These are phyloP conservation scores for Rhea americana DNA, from an alignment of 2,113 vertebrate species.

Conservation along the genomic window DNA sequence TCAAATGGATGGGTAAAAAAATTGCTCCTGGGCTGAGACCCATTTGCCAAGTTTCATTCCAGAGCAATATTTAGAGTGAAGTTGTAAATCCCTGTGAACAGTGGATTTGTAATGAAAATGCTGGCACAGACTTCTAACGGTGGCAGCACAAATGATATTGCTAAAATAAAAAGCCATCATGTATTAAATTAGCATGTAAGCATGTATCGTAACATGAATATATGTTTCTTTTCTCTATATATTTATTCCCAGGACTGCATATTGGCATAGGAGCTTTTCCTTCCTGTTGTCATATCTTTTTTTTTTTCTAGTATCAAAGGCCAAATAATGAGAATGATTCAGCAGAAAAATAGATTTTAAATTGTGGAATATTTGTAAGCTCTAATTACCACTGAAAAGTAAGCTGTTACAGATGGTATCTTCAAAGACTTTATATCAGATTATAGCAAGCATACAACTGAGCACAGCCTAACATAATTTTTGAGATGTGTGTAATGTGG, in stretches of 20 bases:
- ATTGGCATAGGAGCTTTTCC: background rate
- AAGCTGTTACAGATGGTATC: background rate
- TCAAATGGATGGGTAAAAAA: conserved; percentile 34
- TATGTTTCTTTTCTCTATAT: background rate
- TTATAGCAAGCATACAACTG: background rate
- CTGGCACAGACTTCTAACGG: conserved; percentile 25
- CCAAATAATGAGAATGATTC: background rate
- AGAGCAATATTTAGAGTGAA: background rate
- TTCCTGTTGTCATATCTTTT: background rate
- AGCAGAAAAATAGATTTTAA: background rate
- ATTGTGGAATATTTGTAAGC: background rate
- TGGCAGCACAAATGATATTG: conserved; percentile 19
- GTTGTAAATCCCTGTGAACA: conserved; percentile 38
- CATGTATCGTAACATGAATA: background rate
- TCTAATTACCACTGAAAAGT: background rate
- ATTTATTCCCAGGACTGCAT: background rate
- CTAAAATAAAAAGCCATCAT: conserved; percentile 14
- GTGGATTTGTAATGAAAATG: conserved; percentile 51
- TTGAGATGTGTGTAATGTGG: background rate
- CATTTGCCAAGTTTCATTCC: conserved; percentile 55
- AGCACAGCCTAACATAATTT: background rate
- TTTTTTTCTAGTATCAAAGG: background rate
- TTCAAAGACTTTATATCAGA: background rate
- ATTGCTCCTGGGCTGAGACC: conserved; percentile 19
- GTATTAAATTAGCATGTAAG: conserved; percentile 21